phyloP scores from a whole-genome alignment of 2,113 vertebrate species.

The Herpetotheres cachinnans region DNA sequence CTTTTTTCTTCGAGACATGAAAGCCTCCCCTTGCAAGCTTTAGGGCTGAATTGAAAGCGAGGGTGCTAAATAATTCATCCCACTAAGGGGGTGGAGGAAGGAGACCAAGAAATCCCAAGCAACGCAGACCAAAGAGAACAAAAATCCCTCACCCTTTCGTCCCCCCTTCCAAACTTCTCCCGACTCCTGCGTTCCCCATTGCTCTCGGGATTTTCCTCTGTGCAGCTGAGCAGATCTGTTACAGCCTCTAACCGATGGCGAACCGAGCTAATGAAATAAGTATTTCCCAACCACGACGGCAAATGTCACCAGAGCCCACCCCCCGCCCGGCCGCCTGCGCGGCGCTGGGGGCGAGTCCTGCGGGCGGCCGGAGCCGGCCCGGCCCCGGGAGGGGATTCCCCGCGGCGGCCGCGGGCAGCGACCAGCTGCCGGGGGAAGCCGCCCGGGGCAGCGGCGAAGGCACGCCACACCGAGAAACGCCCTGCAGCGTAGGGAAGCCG shows the following conservation, averaged over 20 bases:
- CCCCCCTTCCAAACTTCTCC: slow-evolving; percentile 43
- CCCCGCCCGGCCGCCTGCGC: neutral
- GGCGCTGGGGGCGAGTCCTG: neutral
- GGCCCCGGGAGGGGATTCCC: neutral
- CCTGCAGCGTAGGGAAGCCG: neutral
- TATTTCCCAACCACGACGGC: neutral
- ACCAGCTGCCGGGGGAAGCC: neutral
- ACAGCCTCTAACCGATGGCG: neutral
- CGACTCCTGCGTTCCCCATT: neutral
- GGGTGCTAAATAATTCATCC: slow-evolving; percentile 51
- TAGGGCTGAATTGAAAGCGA: neutral
- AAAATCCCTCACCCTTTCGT: slow-evolving; percentile 45
- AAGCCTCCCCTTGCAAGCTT: slow-evolving; percentile 20
- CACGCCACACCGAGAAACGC: neutral
- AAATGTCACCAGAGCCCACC: neutral
- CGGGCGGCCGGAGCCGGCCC: neutral
- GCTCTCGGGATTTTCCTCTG: neutral
- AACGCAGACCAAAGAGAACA: neutral
- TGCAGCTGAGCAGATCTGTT: neutral
- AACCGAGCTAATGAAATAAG: neutral
- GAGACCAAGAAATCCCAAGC: slow-evolving; percentile 19
- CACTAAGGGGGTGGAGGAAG: neutral
- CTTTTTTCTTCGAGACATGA: neutral
- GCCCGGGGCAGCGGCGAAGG: neutral
- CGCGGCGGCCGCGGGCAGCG: neutral